These are phyloP conservation scores for Zosterops pallidus DNA, from an alignment of 2,113 vertebrate species.

Conservation along the genomic window DNA sequence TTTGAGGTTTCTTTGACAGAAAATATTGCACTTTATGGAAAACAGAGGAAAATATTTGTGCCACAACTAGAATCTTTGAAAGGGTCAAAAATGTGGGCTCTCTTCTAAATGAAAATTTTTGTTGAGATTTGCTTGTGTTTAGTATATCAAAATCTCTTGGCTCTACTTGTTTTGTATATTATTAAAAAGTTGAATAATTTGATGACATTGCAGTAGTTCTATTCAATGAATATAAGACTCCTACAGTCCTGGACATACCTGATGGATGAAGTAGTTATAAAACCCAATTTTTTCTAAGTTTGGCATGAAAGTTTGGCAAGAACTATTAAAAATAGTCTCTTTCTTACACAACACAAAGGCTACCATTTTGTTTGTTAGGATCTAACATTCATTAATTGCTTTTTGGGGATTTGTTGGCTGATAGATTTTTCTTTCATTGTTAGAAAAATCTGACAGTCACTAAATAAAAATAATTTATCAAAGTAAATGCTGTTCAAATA, in stretches of 20 bases:
- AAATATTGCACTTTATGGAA: background rate
- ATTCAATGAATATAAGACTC: background rate
- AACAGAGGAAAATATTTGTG: background rate
- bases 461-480: conserved; percentile 52
- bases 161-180: background rate
- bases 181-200: background rate
- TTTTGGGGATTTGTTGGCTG: conserved; percentile 53
- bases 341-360: background rate
- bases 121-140: background rate
- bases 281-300: background rate
- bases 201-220: background rate
- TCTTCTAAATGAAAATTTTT: background rate
- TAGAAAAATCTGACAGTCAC: conserved; percentile 29
- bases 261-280: background rate
- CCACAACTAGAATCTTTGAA: background rate
- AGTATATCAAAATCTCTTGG: background rate
- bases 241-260: background rate
- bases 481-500: background rate
- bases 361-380: conserved; percentile 30
- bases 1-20: background rate
- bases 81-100: background rate
- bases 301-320: background rate
- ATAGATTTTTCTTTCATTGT: conserved; percentile 29
- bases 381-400: conserved; percentile 50
- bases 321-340: background rate